Conservation (phyloP, 2,888 invertebrate genomes). For the Entomobrya multifasciata region DNA sequence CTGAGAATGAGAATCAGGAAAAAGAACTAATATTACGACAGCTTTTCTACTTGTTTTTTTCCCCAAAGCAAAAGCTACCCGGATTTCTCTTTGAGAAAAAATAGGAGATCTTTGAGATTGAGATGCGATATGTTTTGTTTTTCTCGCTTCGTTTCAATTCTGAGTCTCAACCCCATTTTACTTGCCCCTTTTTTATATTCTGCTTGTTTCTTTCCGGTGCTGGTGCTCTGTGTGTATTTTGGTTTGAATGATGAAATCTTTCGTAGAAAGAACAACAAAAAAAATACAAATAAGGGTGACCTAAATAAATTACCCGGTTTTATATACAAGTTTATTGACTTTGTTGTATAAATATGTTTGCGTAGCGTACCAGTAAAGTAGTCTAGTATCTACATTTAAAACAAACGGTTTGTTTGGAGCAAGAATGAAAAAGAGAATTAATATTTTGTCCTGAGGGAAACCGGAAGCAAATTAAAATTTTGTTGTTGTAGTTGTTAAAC, state of each 20-base stretch:
- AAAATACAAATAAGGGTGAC: slow-evolving; percentile 29
- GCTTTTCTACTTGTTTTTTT: background rate
- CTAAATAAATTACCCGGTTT: slow-evolving; percentile 34
- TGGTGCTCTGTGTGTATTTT: background rate
- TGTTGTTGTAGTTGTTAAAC: no score
- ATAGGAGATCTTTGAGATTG: slow-evolving; percentile 2
- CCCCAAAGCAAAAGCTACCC: background rate
- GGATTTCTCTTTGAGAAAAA: background rate
- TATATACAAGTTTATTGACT: no score
- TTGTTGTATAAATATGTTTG: no score
- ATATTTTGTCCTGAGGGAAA: no score
- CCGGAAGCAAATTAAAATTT: no score
- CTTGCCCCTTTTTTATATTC: background rate
- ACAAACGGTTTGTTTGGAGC: no score
- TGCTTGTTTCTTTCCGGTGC: background rate
- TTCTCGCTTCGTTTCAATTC: background rate
- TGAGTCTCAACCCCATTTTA: background rate
- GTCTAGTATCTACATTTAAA: no score
- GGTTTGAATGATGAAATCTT: slow-evolving; percentile 17
- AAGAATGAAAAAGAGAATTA: no score
- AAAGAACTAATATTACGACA: slow-evolving; percentile 1
- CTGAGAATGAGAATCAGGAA: background rate
- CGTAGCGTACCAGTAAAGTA: no score
- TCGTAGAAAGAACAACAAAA: background rate
- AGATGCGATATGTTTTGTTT: background rate